Percentiles rank a stretch among this genome's conserved stretches.
These are phyloP conservation scores for Helarctos malayanus DNA, from an alignment of 2,797 vertebrate species.

Conservation along the genomic window DNA sequence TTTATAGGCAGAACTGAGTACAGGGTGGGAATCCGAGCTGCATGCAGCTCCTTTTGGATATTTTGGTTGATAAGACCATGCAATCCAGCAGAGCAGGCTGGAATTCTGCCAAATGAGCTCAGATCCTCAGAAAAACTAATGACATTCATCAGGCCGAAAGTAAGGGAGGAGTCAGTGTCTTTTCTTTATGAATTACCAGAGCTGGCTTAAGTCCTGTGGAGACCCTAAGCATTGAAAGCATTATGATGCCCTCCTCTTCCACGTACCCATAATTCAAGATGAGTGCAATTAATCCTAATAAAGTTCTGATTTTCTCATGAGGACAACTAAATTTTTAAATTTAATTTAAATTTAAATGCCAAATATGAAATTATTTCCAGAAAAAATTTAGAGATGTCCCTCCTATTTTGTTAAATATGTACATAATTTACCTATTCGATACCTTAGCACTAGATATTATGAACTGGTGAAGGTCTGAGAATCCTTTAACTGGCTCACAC, in stretches of 20 bases:
- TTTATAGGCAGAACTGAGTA: conserved; percentile 70
- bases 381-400: conserved; percentile 29
- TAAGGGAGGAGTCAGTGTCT: background rate
- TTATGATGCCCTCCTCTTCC: background rate
- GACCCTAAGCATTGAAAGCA: conserved; percentile 1
- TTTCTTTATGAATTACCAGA: conserved; percentile 52
- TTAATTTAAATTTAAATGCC: conserved; percentile 29
- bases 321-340: background rate
- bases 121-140: background rate
- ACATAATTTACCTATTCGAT: background rate
- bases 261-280: conserved; percentile 1
- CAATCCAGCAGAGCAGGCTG: conserved; percentile 32
- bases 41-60: conserved; percentile 51
- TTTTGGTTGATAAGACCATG: conserved; percentile 65
- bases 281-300: conserved; percentile 35
- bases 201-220: background rate
- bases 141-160: background rate
- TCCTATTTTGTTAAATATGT: conserved; percentile 1
- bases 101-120: conserved; percentile 60
- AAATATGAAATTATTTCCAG: conserved; percentile 65
- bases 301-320: conserved; percentile 53
- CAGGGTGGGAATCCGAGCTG: conserved; percentile 68
- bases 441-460: conserved; percentile 22
- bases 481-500: background rate
- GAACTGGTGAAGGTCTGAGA: background rate